A percentile compares a stretch with the other conserved stretches of the same genome.
Conservation (phyloP, 2,113 vertebrate genomes). For the Cottus gobio region DNA sequence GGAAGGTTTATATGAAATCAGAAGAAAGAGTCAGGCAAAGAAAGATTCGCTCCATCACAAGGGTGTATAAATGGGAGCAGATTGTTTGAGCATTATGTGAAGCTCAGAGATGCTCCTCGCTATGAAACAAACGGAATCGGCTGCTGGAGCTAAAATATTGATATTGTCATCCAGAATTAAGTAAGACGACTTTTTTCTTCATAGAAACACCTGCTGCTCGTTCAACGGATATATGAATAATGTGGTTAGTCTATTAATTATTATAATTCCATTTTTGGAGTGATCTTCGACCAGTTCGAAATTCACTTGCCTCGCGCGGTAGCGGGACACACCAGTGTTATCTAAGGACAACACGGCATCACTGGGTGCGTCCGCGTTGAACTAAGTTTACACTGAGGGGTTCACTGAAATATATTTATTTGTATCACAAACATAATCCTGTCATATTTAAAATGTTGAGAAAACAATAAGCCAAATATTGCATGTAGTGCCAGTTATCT, state of each 20-base stretch:
- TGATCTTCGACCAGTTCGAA: background rate
- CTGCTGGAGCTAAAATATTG: background rate
- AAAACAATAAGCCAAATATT: background rate
- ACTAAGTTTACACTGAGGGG: background rate
- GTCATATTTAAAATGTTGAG: background rate
- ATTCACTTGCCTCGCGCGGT: background rate
- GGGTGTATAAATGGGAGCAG: constrained; percentile 27
- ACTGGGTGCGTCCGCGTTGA: background rate
- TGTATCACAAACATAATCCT: background rate
- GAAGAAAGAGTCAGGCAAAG: background rate
- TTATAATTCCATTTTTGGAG: background rate
- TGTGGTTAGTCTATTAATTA: background rate
- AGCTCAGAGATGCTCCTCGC: constrained; percentile 7
- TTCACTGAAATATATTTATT: background rate
- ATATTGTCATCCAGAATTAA: background rate
- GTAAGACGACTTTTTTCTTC: background rate
- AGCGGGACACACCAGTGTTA: constrained; percentile 38
- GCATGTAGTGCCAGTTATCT: background rate
- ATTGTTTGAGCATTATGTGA: constrained; percentile 7
- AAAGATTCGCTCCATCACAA: constrained; percentile 23
- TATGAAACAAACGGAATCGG: background rate
- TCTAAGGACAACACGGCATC: constrained; percentile 64
- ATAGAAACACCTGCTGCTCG: constrained; percentile 47
- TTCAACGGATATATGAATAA: background rate
- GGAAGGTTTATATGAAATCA: constrained; percentile 15